Conservation (phyloP, 2,888 invertebrate genomes). For the Dynastes tityus region DNA sequence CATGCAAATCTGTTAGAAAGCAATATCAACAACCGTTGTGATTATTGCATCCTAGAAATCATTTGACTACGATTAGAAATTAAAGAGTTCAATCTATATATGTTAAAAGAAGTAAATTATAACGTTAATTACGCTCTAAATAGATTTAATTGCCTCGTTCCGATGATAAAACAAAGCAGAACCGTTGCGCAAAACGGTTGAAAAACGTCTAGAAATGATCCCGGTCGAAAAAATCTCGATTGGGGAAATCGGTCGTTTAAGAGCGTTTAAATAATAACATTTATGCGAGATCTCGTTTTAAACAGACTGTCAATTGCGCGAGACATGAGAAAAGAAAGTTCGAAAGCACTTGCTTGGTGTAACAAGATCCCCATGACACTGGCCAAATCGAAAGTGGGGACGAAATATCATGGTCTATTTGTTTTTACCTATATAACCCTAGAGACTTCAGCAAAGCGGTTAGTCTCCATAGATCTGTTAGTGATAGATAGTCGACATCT, state of each 20-base stretch:
- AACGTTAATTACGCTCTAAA: constrained; percentile 14
- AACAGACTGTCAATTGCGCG: constrained; percentile 10
- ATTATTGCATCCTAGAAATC: constrained; percentile 8
- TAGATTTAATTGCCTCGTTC: constrained; percentile 1
- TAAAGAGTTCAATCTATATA: background rate
- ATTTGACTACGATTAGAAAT: constrained; percentile 9
- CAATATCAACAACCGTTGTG: too few relatives aligned
- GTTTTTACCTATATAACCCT: constrained; percentile 42
- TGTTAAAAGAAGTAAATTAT: background rate
- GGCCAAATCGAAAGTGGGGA: constrained; percentile 27
- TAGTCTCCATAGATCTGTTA: constrained; percentile 26
- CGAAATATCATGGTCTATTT: constrained; percentile 43
- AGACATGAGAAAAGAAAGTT: constrained; percentile 49
- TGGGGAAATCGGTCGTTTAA: constrained; percentile 16
- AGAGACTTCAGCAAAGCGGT: background rate
- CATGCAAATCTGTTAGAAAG: constrained; percentile 11
- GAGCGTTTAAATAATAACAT: constrained; percentile 18
- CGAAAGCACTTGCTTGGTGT: constrained; percentile 20
- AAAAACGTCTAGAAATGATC: constrained; percentile 21
- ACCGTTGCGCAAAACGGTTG: constrained; percentile 8
- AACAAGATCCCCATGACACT: constrained; percentile 17
- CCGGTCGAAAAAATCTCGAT: background rate
- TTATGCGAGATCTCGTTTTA: constrained; percentile 23
- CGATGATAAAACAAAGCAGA: constrained; percentile 2
- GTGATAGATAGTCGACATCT: background rate